These are phyloP conservation scores for Echinometra lucunter DNA, from an alignment of 53 echinoderm and acorn worm species.

Conservation along the genomic window DNA sequence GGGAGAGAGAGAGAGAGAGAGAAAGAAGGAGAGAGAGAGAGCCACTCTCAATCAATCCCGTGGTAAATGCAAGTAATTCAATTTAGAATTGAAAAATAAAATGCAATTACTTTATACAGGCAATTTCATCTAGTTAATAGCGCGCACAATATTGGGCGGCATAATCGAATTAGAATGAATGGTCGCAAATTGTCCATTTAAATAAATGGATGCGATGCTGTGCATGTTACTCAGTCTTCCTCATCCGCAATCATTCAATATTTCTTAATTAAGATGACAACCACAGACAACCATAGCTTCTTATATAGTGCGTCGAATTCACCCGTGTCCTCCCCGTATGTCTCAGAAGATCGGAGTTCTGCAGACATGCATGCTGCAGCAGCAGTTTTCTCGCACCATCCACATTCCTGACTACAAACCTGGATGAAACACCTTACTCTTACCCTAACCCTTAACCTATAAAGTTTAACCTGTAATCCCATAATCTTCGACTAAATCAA, in stretches of 20 bases:
- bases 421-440: too few species aligned
- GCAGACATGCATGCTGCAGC: too few species aligned
- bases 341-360: neutral
- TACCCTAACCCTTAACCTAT: too few species aligned
- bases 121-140: conserved; percentile 66
- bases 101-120: conserved; percentile 66
- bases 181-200: conserved; percentile 67
- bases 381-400: too few species aligned
- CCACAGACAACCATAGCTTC: neutral
- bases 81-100: conserved; percentile 56
- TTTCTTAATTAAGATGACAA: conserved; percentile 63
- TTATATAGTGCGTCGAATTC: neutral
- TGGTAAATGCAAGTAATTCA: conserved; percentile 60
- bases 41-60: conserved; percentile 35
- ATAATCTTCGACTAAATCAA: too few species aligned
- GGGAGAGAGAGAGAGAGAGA: neutral
- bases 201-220: conserved; percentile 47
- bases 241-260: conserved; percentile 62
- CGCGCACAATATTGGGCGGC: conserved; percentile 58
- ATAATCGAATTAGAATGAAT: conserved; percentile 60
- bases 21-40: neutral
- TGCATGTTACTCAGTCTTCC: neutral
- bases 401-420: too few species aligned
- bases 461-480: too few species aligned
- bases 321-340: conserved; percentile 5